phyloP scores from a whole-genome alignment of 2,113 vertebrate genomes.

The Helogale parvula region DNA sequence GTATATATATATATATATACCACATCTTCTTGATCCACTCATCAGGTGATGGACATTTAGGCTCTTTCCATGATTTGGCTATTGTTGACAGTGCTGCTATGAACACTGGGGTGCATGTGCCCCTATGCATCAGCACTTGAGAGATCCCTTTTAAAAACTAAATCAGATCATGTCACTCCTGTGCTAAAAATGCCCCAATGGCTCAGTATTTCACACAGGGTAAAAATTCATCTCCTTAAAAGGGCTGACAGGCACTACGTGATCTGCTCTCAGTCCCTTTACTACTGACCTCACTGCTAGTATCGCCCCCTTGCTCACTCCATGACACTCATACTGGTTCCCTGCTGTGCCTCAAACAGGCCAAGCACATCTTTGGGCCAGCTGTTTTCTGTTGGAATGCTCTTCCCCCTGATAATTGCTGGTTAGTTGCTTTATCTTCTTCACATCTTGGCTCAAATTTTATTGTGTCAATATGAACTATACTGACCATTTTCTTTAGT shows the following conservation, averaged over 20 bases:
- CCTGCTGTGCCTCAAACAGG: not conserved
- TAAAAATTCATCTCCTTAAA: not conserved
- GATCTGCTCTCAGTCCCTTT: not conserved
- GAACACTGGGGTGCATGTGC: too few relatives aligned
- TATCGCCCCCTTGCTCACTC: not conserved
- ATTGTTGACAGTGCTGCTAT: too few relatives aligned
- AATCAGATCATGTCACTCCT: not conserved
- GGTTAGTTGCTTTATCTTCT: not conserved
- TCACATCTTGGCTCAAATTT: not conserved
- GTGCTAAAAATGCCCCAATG: not conserved
- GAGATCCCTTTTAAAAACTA: not conserved
- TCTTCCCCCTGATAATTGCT: not conserved
- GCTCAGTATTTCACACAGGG: not conserved
- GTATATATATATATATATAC: too few relatives aligned
- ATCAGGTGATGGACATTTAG: too few relatives aligned
- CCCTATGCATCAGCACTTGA: too few relatives aligned
- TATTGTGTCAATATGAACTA: not conserved
- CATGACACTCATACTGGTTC: not conserved
- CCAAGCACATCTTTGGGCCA: not conserved
- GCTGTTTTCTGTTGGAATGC: not conserved
- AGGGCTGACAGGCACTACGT: not conserved
- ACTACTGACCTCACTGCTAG: not conserved
- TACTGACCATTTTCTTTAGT: not conserved
- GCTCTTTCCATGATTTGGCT: too few relatives aligned
- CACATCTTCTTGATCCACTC: too few relatives aligned